These are phyloP conservation scores for Heliocidaris erythrogramma DNA, from an alignment of 35 echinoderm and acorn worm genomes.

Conservation along the genomic window DNA sequence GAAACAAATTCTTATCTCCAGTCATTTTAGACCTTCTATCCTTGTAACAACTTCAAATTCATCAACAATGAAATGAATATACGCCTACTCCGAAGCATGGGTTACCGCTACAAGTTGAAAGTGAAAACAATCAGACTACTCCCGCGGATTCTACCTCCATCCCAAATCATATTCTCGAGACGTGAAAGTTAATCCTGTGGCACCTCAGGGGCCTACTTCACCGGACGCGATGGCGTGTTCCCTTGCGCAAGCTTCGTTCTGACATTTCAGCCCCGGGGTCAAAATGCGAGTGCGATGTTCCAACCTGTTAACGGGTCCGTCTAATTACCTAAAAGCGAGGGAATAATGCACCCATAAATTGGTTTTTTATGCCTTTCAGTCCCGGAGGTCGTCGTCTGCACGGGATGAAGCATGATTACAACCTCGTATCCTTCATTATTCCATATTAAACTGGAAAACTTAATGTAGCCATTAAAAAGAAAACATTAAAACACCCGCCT, in stretches of 20 bases:
- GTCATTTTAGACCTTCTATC: not conserved
- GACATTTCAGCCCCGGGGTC: not conserved
- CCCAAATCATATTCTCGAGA: not conserved
- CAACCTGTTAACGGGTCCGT: not conserved
- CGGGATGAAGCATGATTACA: not conserved
- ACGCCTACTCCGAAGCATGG: not conserved
- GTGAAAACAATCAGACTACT: not conserved
- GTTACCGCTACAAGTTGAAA: not conserved
- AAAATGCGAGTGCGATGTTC: not conserved
- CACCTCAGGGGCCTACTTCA: not conserved
- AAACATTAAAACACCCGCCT: not conserved
- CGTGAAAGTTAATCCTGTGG: not conserved
- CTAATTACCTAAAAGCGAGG: not conserved
- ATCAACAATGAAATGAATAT: conserved; percentile 13
- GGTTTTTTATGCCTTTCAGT: not conserved
- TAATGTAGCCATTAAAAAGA: not conserved
- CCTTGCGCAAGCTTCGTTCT: conserved; percentile 6
- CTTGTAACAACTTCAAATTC: not conserved
- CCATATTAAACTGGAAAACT: not conserved
- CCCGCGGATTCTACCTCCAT: not conserved
- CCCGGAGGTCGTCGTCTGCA: not conserved
- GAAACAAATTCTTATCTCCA: not conserved
- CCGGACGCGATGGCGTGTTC: not conserved
- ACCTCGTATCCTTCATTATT: not conserved
- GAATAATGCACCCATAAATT: not conserved